A percentile compares a stretch with the other conserved stretches of the same genome.
Evolutionary conservation across 2,113 vertebrate species (phyloP).

Genomic region (Mormoops blainvillei): DNA sequence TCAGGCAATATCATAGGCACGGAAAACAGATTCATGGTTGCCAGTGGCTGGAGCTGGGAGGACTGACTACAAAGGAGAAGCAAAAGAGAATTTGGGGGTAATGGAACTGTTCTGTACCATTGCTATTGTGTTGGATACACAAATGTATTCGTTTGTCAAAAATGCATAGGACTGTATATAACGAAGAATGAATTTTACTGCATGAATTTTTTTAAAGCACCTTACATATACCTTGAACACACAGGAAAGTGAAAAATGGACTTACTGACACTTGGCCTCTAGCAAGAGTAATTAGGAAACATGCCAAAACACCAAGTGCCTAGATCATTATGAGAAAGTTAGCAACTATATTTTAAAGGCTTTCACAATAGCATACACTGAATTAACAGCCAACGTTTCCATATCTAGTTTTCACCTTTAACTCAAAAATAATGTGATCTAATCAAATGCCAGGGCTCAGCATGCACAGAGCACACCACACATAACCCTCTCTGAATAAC

Average conservation of each 20-base stretch:
- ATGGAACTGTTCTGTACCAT: not conserved
- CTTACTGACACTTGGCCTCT: not conserved
- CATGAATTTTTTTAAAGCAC: not conserved
- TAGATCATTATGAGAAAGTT: not conserved
- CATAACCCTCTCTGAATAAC: not conserved
- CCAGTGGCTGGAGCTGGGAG: not conserved
- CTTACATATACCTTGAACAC: not conserved
- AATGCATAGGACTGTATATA: not conserved
- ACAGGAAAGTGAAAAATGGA: not conserved
- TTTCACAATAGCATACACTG: not conserved
- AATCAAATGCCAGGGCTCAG: constrained; percentile 15
- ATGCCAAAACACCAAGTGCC: not conserved
- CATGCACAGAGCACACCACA: not conserved
- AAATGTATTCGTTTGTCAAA: not conserved
- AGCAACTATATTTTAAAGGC: not conserved
- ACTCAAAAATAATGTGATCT: constrained; percentile 22
- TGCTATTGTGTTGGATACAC: not conserved
- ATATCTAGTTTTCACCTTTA: constrained; percentile 36
- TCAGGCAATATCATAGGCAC: not conserved
- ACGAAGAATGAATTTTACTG: not conserved
- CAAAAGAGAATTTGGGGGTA: not conserved
- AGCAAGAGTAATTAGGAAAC: not conserved
- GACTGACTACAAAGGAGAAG: not conserved
- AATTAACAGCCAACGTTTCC: not conserved
- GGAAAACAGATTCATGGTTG: not conserved